Base-by-base conservation (phyloP, 1,140 invertebrate species). In the Sitophilus oryzae region DNA sequence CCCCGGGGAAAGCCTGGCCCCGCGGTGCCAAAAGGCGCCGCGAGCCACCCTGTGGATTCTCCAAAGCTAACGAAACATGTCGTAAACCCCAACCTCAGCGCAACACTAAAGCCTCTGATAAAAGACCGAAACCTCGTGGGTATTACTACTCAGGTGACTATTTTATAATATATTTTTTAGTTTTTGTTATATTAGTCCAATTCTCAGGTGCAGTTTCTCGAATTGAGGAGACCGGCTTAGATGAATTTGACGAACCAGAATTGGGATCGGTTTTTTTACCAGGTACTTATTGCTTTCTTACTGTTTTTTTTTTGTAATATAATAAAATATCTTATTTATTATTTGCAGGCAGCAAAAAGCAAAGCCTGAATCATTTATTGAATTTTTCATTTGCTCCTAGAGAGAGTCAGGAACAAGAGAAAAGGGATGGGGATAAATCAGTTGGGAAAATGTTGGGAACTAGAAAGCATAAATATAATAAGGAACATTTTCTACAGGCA, bases 401-500 rank as follows among this genome's bases (percentile, higher is more conserved):
- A 35, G 79, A 82, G 36, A 58, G 71, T 66, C 58, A 65, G 37
- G 35, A 59, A 30, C 16, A 14, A 23, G 55, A 41, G 30, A 60
- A 50, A 37, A 48, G 40, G 22, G 36, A 22, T 41, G 42, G 18
- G 46, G 59, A 36, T 52, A 47, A 47, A 21, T 52, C 43, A 56
- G 49, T 22, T 42, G 61, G 30, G 52, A 61, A 55, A 64, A 65
- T 76, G 54, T 71, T 75, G 64, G 66, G 70, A 37, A 69, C 76
- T 51, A 73, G 76, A 42, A 74, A 78, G 22, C 79, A 83, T 62
- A 86, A 85, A 66, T 93, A 91, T 72, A 93, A 89, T 73, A 93
- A 93, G 71, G 90, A 96, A 71, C 85, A 93, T 64, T 97, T 92
- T 72, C 74, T 97, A 25, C 91, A 95, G 75, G 91, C 91, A 25